A percentile compares a stretch with the other conserved stretches of the same genome.
phyloP scores from a whole-genome alignment of 2,797 vertebrate species.

The Oryzias sinensis region DNA sequence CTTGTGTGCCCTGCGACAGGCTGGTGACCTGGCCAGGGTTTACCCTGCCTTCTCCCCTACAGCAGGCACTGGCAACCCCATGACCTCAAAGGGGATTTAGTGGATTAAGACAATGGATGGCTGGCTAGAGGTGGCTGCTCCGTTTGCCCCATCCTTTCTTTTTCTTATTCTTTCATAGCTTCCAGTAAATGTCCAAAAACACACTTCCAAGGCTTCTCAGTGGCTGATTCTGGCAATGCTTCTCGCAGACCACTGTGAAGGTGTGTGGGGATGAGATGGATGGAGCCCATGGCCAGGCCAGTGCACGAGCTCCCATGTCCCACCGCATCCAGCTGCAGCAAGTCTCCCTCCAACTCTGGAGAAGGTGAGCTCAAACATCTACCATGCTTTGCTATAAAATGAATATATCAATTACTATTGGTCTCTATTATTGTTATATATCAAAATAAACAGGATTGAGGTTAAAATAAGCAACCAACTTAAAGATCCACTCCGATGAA shows the following conservation, averaged over 20 bases:
- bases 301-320: constrained; percentile 59
- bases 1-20: too few relatives aligned
- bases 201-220: constrained; percentile 55
- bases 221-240: constrained; percentile 65
- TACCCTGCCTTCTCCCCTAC: too few relatives aligned
- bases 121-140: not conserved
- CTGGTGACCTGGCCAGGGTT: too few relatives aligned
- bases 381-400: constrained; percentile 2
- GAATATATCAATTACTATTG: not conserved
- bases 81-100: too few relatives aligned
- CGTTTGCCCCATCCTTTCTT: not conserved
- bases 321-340: constrained; percentile 71
- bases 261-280: constrained; percentile 70
- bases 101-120: not conserved
- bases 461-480: not conserved
- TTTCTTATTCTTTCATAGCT: constrained; percentile 10
- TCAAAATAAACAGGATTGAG: constrained; percentile 32
- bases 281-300: constrained; percentile 62
- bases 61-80: too few relatives aligned
- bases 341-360: constrained; percentile 69
- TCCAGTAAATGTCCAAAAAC: constrained; percentile 56
- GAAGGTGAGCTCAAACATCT: constrained; percentile 61
- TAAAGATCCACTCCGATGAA: too few relatives aligned
- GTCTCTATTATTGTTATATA: too few relatives aligned
- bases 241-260: constrained; percentile 56